These are phyloP conservation scores for Dynastes maya DNA, from an alignment of 2,888 invertebrate species.

Conservation along the genomic window DNA sequence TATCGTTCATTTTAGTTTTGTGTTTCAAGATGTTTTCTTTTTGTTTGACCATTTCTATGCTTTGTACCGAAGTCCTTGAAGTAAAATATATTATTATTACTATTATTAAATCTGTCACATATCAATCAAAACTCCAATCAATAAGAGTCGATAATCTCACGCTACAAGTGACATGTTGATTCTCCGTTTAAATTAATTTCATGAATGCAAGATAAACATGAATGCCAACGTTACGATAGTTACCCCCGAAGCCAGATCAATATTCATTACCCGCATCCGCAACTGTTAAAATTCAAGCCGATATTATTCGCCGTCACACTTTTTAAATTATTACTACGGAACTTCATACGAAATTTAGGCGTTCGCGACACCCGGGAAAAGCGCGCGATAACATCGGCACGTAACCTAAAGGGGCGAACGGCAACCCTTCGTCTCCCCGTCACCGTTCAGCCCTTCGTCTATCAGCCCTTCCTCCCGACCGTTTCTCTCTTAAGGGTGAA, in stretches of 20 bases:
- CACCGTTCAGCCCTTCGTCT: not conserved
- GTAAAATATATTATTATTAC: no score
- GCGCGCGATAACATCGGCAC: constrained; percentile 43
- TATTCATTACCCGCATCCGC: constrained; percentile 2
- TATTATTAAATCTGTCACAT: no score
- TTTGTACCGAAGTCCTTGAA: no score
- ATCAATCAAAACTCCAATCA: no score
- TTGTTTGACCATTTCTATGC: no score
- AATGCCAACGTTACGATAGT: no score
- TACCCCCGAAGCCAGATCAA: not conserved
- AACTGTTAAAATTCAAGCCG: constrained; percentile 16
- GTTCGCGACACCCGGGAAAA: constrained; percentile 29
- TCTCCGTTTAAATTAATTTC: no score
- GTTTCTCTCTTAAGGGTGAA: constrained; percentile 56
- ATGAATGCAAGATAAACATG: no score
- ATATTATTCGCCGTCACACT: constrained; percentile 31
- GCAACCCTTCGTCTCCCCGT: not conserved
- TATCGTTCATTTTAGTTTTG: no score
- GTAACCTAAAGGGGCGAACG: constrained; percentile 14
- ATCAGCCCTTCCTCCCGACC: not conserved
- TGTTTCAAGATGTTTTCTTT: no score
- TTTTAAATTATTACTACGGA: constrained; percentile 36
- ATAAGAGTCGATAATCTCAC: no score
- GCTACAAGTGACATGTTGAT: no score
- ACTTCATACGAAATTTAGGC: constrained; percentile 29